Evolutionary conservation across 1,140 invertebrate species (phyloP).

Genomic region (Zaprionus vittiger): DNA sequence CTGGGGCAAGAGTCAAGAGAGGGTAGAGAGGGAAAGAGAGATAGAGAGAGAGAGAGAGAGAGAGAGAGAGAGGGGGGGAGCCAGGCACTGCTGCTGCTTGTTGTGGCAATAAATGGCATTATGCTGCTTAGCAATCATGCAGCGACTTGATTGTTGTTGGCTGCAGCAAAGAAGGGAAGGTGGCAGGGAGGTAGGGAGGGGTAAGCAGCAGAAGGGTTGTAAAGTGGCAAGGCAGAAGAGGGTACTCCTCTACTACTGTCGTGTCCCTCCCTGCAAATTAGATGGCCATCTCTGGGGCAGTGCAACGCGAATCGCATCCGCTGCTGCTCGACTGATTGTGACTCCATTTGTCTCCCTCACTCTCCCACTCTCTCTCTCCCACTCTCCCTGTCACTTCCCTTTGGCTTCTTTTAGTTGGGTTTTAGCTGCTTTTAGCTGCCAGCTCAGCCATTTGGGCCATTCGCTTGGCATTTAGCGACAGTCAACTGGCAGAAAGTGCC

Average conservation of each 20-base stretch:
- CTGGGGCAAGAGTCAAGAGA: not conserved
- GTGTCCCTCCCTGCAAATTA: slow-evolving; percentile 51
- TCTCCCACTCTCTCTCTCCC: slow-evolving; percentile 5
- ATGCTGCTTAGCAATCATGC: slow-evolving; percentile 79
- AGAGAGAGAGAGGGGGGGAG: not conserved
- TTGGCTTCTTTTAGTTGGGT: not conserved
- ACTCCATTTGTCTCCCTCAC: slow-evolving; percentile 25
- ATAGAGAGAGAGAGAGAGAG: not conserved
- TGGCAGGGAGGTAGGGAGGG: not conserved
- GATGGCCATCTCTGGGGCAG: slow-evolving; percentile 35
- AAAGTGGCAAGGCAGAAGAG: slow-evolving; percentile 16
- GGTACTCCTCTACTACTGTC: not conserved
- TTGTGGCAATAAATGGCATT: slow-evolving; percentile 80
- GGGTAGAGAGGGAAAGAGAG: not conserved
- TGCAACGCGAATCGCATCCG: slow-evolving; percentile 13
- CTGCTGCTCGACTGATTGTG: not conserved
- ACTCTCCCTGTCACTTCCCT: slow-evolving; percentile 17
- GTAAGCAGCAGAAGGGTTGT: not conserved
- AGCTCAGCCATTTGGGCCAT: slow-evolving; percentile 21
- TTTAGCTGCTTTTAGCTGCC: slow-evolving; percentile 4
- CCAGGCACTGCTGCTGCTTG: slow-evolving; percentile 34
- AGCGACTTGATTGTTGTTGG: slow-evolving; percentile 61
- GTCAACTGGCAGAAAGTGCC: slow-evolving; percentile 31
- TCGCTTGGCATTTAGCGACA: slow-evolving; percentile 53
- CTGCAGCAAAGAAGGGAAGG: not conserved